phyloP scores from a whole-genome alignment of 1,140 invertebrate genomes.

The Teleopsis dalmanni region DNA sequence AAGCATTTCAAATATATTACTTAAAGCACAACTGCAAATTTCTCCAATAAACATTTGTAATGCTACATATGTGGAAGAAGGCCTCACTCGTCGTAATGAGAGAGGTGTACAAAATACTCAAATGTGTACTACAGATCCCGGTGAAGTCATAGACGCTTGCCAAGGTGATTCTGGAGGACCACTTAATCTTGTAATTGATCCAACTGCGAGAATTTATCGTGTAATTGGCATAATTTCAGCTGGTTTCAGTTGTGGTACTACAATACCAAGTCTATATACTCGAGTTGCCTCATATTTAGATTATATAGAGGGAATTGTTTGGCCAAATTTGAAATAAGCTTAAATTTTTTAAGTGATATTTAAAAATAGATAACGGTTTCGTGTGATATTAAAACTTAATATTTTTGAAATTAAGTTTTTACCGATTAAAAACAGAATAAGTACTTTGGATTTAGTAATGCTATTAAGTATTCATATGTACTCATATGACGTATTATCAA shows the following conservation, averaged over 20 bases:
- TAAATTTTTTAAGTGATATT: too few species aligned
- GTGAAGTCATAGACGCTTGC: slow-evolving; percentile 54
- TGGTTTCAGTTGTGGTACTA: slow-evolving; percentile 56
- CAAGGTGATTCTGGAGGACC: slow-evolving; percentile 62
- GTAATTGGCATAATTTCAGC: slow-evolving; percentile 56
- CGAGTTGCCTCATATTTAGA: slow-evolving; percentile 52
- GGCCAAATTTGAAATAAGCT: slow-evolving; percentile 48
- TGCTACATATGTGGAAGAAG: background rate
- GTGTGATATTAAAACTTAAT: too few species aligned
- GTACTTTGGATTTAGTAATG: too few species aligned
- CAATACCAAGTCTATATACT: slow-evolving; percentile 57
- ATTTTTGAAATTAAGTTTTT: too few species aligned
- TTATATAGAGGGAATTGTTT: slow-evolving; percentile 60
- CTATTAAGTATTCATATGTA: too few species aligned
- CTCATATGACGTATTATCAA: too few species aligned
- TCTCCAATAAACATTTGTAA: slow-evolving; percentile 23
- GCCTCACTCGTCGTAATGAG: background rate
- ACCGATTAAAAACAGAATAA: too few species aligned
- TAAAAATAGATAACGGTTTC: too few species aligned
- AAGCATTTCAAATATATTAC: slow-evolving; percentile 18
- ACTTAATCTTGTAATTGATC: slow-evolving; percentile 43
- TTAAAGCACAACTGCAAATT: slow-evolving; percentile 21
- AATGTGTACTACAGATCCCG: slow-evolving; percentile 46
- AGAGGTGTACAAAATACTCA: slow-evolving; percentile 31
- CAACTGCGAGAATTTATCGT: slow-evolving; percentile 14